Evolutionary conservation across 2,113 vertebrate species (phyloP).

Genomic region (Phrynosoma blainvillii): DNA sequence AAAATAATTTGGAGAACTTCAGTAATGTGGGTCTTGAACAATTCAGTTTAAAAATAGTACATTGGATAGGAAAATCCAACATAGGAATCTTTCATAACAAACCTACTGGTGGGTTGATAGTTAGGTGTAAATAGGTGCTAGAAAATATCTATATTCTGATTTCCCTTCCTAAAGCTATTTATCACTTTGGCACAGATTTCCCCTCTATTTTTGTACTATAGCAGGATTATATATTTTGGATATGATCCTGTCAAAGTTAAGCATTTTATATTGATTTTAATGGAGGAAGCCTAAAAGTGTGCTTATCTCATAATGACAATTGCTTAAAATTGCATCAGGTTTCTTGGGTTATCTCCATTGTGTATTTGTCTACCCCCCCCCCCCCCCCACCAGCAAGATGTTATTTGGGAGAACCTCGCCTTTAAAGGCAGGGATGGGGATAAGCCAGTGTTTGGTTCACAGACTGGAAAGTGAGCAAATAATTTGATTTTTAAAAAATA

Average conservation of each 20-base stretch:
- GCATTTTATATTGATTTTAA: neutral
- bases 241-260: neutral
- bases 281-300: neutral
- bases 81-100: neutral
- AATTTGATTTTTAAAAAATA: too few relatives aligned
- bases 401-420: neutral
- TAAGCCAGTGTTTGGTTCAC: too few relatives aligned
- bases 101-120: neutral
- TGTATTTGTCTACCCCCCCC: neutral
- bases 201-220: neutral
- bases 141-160: neutral
- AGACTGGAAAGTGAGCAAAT: neutral
- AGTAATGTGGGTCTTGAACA: neutral
- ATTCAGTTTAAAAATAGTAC: neutral
- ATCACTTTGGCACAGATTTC: neutral
- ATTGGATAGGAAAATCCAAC: neutral
- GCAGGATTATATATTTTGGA: neutral
- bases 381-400: too few relatives aligned
- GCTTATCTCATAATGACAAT: neutral
- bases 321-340: neutral
- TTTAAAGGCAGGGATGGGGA: too few relatives aligned
- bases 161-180: neutral
- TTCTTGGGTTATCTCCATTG: neutral
- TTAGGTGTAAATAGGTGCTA: neutral
- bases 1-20: neutral